Evolutionary conservation across 2,113 vertebrate species (phyloP).

Genomic region (Butorides virescens): DNA sequence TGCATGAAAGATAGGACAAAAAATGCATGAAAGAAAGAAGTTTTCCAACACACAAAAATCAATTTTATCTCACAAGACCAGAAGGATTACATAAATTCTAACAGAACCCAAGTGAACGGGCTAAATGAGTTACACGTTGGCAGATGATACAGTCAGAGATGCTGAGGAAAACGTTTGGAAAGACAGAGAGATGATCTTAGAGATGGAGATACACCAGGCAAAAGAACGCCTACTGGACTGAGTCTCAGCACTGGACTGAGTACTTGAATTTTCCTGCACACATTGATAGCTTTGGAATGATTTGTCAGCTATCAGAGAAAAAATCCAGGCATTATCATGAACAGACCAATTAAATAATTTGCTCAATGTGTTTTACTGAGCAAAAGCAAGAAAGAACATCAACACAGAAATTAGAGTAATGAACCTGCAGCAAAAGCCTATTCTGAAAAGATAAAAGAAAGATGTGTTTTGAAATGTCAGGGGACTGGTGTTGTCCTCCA

Average conservation of each 20-base stretch:
- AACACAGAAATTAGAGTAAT: neutral
- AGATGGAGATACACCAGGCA: neutral
- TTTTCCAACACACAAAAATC: neutral
- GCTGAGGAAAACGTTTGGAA: neutral
- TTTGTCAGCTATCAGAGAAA: neutral
- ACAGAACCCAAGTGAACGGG: neutral
- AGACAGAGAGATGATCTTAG: neutral
- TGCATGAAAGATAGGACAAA: neutral
- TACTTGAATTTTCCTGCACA: neutral
- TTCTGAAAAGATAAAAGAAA: neutral
- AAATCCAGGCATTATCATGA: neutral
- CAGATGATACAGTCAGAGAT: neutral
- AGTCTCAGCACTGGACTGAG: neutral
- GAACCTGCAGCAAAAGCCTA: neutral
- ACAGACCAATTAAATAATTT: neutral
- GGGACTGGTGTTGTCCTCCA: neutral
- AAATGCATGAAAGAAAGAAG: neutral
- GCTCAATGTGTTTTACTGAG: neutral
- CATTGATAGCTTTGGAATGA: neutral
- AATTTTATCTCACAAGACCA: neutral
- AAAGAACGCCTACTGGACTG: neutral
- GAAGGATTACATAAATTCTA: neutral
- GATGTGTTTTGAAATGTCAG: neutral
- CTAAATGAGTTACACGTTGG: neutral
- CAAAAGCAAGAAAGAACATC: neutral